Evolutionary conservation across 2,797 vertebrate species (phyloP).

Genomic region (Cichlasoma orientale): DNA sequence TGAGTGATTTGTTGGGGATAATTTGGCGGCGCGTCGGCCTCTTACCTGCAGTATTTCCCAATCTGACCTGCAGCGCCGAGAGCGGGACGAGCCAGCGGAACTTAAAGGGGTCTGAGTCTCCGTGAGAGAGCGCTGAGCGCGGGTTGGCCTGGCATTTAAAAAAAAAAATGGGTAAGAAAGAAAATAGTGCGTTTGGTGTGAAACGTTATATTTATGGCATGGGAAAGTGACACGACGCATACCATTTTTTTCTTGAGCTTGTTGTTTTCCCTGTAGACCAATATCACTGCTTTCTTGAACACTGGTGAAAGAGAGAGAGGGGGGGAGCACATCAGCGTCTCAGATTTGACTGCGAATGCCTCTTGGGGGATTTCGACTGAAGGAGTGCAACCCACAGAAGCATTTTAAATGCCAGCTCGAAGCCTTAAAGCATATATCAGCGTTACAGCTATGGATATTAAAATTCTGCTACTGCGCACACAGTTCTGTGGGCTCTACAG

Average conservation of each 20-base stretch:
- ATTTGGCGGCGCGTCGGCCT: conserved; percentile 7
- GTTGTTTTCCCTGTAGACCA: conserved; percentile 94
- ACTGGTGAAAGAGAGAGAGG: conserved; percentile 78
- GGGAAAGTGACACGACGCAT: conserved; percentile 56
- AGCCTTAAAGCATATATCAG: conserved; percentile 56
- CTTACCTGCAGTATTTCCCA: conserved; percentile 94
- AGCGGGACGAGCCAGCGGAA: conserved; percentile 97
- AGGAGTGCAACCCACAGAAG: conserved; percentile 42
- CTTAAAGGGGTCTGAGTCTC: conserved; percentile 92
- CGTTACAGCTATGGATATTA: conserved; percentile 33
- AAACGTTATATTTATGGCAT: background rate
- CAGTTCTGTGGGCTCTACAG: background rate
- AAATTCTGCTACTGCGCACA: conserved; percentile 24
- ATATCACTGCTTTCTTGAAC: conserved; percentile 96
- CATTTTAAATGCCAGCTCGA: conserved; percentile 52
- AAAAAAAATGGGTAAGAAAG: background rate
- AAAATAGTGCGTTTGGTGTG: background rate
- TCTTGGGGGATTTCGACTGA: conserved; percentile 50
- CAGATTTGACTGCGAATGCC: conserved; percentile 53
- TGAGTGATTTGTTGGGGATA: conserved; percentile 51
- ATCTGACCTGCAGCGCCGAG: conserved; percentile 92
- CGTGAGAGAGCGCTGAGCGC: conserved; percentile 84
- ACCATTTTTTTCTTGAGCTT: conserved; percentile 97
- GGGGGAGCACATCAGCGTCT: conserved; percentile 48
- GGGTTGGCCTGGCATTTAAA: conserved; percentile 74